phyloP scores from a whole-genome alignment of 2,888 invertebrate species.

The Aethes cnicana region DNA sequence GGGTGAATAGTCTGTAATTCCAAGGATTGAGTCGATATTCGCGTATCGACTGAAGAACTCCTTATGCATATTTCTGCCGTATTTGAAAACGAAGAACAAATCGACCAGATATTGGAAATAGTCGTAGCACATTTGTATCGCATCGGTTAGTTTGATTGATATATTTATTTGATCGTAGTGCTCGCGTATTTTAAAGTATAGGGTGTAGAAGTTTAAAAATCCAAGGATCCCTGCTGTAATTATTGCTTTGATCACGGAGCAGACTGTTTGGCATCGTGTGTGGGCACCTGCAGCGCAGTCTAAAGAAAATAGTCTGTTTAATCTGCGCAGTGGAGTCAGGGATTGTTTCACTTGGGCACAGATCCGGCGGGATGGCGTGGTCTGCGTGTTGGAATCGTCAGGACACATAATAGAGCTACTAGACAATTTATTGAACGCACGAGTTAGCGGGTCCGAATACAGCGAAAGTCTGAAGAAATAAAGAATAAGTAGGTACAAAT shows the following conservation, averaged over 20 bases:
- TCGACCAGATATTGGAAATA: conserved; percentile 58
- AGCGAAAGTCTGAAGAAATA: no score
- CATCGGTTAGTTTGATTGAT: conserved; percentile 59
- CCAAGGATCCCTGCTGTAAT: conserved; percentile 40
- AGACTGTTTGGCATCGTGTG: conserved; percentile 24
- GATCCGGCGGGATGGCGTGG: neutral
- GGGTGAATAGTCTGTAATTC: conserved; percentile 39
- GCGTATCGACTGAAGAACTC: conserved; percentile 59
- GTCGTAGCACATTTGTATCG: conserved; percentile 55
- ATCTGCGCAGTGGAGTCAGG: neutral
- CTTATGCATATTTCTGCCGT: conserved; percentile 49
- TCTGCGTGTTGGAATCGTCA: neutral
- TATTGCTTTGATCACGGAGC: conserved; percentile 34
- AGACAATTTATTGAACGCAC: no score
- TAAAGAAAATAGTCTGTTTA: conserved; percentile 49
- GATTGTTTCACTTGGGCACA: neutral
- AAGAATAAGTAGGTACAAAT: no score
- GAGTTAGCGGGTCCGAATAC: no score
- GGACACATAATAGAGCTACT: no score
- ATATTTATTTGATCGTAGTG: conserved; percentile 40
- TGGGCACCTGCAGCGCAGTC: conserved; percentile 39
- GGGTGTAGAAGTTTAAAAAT: conserved; percentile 40
- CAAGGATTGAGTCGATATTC: conserved; percentile 54
- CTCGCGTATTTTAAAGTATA: conserved; percentile 52
- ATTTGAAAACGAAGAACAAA: conserved; percentile 55